A percentile compares a stretch with the other conserved stretches of the same genome.
Evolutionary conservation across 2,797 vertebrate genomes (phyloP).

Genomic region (Chelmon rostratus): DNA sequence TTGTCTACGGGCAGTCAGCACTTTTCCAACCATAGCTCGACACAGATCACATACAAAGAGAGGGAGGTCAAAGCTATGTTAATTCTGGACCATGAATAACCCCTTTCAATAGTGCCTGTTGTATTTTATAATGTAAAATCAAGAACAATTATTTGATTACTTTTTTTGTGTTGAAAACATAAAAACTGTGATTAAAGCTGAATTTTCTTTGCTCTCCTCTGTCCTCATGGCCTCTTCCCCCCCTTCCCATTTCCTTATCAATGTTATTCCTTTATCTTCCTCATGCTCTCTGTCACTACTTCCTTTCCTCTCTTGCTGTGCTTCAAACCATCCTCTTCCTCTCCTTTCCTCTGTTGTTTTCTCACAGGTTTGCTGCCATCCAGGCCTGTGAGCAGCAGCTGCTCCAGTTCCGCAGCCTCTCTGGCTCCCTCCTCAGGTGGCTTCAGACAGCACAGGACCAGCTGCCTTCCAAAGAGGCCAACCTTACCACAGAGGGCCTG

Average conservation of each 20-base stretch:
- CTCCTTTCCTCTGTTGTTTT: not conserved
- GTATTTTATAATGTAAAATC: not conserved
- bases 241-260: not conserved
- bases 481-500: slow-evolving; percentile 88
- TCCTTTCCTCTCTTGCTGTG: not conserved
- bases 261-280: not conserved
- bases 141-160: not conserved
- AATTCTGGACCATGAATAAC: slow-evolving; percentile 12
- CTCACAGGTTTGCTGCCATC: slow-evolving; percentile 90
- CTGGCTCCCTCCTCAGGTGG: slow-evolving; percentile 91
- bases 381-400: slow-evolving; percentile 93
- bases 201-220: not conserved
- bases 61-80: slow-evolving; percentile 45
- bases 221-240: not conserved
- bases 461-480: slow-evolving; percentile 88
- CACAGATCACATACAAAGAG: slow-evolving; percentile 34
- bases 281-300: not conserved
- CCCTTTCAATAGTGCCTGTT: slow-evolving; percentile 25
- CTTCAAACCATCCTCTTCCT: not conserved
- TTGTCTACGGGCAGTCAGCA: slow-evolving; percentile 58
- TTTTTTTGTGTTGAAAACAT: not conserved
- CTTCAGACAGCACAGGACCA: slow-evolving; percentile 91
- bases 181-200: not conserved
- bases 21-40: slow-evolving; percentile 48
- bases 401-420: slow-evolving; percentile 90